phyloP scores from a whole-genome alignment of 2,888 invertebrate species.

The Megalurothrips usitatus region DNA sequence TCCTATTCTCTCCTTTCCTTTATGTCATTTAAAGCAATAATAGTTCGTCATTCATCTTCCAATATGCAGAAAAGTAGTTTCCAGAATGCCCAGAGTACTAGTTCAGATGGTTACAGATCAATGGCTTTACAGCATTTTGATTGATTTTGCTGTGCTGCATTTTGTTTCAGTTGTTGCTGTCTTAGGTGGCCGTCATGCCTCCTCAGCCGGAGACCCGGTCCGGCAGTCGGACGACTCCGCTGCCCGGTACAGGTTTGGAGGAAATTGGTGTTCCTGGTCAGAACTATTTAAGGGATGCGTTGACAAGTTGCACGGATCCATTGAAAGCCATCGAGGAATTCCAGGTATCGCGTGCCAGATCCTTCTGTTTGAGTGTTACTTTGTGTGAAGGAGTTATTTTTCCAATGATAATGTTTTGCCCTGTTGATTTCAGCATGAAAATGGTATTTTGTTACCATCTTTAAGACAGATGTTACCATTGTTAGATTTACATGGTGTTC shows the following conservation, averaged over 20 bases:
- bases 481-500: constrained; percentile 88
- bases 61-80: no score
- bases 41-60: no score
- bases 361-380: not conserved
- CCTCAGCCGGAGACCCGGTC: constrained; percentile 32
- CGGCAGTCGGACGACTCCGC: constrained; percentile 30
- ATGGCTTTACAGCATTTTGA: not conserved
- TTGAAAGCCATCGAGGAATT: constrained; percentile 98
- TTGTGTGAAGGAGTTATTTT: not conserved
- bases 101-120: not conserved
- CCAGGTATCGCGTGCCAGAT: constrained; percentile 55
- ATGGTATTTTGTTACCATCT: constrained; percentile 87
- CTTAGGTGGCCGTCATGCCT: constrained; percentile 11
- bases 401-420: constrained; percentile 32
- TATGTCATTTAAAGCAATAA: not conserved
- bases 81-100: not conserved
- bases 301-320: constrained; percentile 94
- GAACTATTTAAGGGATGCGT: constrained; percentile 78
- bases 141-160: not conserved
- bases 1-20: not conserved
- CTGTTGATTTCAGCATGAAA: constrained; percentile 61
- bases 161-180: not conserved
- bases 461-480: constrained; percentile 90
- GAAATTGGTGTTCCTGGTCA: constrained; percentile 84
- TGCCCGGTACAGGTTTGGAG: constrained; percentile 63